phyloP scores from a whole-genome alignment of 2,797 vertebrate genomes.

The Pantherophis vulpinus region DNA sequence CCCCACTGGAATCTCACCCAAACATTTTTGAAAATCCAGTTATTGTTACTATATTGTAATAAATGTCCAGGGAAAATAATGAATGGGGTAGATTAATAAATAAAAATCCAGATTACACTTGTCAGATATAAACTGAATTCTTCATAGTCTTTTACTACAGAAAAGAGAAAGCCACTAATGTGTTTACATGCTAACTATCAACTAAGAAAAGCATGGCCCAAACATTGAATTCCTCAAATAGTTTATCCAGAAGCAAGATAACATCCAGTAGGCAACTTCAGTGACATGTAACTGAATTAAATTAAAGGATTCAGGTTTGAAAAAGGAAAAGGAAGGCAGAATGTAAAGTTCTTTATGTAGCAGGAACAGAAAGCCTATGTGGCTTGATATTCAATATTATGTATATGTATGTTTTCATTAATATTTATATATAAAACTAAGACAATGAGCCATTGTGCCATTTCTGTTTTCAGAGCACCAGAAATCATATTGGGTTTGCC shows the following conservation, averaged over 20 bases:
- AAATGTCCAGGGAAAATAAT: not conserved
- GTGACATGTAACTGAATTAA: not conserved
- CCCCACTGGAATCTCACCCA: not conserved
- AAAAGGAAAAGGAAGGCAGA: not conserved
- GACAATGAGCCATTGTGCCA: constrained; percentile 46
- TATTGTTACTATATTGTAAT: not conserved
- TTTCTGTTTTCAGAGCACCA: constrained; percentile 88
- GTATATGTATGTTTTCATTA: not conserved
- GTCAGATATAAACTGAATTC: not conserved
- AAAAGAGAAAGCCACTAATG: not conserved
- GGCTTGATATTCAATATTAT: not conserved
- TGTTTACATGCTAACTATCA: not conserved
- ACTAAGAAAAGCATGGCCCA: not conserved
- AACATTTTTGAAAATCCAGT: not conserved
- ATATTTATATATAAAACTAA: constrained; percentile 26
- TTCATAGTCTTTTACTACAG: not conserved
- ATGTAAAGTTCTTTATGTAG: not conserved
- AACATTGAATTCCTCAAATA: not conserved
- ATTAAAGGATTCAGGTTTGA: not conserved
- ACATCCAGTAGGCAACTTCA: not conserved
- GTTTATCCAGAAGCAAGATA: not conserved
- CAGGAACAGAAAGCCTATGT: not conserved
- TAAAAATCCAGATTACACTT: not conserved
- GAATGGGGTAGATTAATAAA: not conserved
- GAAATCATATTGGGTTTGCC: constrained; percentile 99